Evolutionary conservation across 2,797 vertebrate genomes (phyloP), one percentile per base, ranked within the genome.

Genomic region (Epinephelus malabaricus): DNA sequence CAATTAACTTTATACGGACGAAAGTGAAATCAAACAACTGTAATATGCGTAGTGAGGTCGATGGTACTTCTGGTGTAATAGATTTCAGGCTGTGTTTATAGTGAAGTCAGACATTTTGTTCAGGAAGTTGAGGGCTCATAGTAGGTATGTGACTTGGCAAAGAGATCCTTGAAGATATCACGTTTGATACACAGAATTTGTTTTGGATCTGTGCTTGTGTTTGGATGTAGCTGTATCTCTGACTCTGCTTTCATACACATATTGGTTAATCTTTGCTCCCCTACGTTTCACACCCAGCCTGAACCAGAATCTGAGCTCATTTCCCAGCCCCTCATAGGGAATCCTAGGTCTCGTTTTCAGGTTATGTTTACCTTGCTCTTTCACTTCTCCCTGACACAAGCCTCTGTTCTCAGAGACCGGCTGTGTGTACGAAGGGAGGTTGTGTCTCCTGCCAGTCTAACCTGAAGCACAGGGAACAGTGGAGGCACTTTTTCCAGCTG

Each of bases 371-470:
- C 60, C 4, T 72, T 73, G 21, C 17, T 56, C 14, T 64, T 77
- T 70, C 17, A 30, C 50, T 61, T 78, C 30, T 69, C 56, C 14
- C 51, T 78, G 69, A 73, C 78, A 73, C 62, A 74, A 79, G 49
- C 15, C 47, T 84, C 47, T 82, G 64, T 79, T 62, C 59, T 43
- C 59, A 68, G 43, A 54, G 74, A 62, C 43, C 6, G 10, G 13
- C 61, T 78, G 11, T 82, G 72, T 88, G 67, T 82, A 69, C 58
- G 13, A 43, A 81, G 60, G 77, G 80, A 61, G 46, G 25, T 60
- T 75, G 46, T 34, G 51, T 79, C 61, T 75, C 27, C 63, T 85
- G 58, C 50, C 10, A 56, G 77, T 80, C 61, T 61, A 77, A 82
- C 77, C 17, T 76, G 55, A 70, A 78, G 21, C 73, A 58, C 27